Percentiles rank a stretch among this genome's conserved stretches.
Conservation (phyloP, 2,888 invertebrate genomes). For the Notodonta dromedarius region DNA sequence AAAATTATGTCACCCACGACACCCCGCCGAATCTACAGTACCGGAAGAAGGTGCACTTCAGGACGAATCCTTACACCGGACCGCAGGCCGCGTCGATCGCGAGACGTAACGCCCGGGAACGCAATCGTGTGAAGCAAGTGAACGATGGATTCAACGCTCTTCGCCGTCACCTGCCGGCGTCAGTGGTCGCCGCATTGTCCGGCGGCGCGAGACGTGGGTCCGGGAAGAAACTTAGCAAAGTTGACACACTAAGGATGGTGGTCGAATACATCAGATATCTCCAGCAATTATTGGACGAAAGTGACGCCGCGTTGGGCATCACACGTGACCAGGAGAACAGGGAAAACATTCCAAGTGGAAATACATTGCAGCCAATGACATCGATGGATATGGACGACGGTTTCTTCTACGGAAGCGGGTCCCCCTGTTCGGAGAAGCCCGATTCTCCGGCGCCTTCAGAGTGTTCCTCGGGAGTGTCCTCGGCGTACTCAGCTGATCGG, state of each 20-base stretch:
- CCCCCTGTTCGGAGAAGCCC: constrained; percentile 88
- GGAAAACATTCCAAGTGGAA: constrained; percentile 74
- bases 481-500: constrained; percentile 75
- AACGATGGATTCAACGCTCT: constrained; percentile 96
- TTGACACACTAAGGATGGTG: constrained; percentile 94
- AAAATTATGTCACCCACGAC: constrained; percentile 80
- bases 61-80: constrained; percentile 84
- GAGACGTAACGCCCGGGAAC: constrained; percentile 95
- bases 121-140: constrained; percentile 97
- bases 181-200: constrained; percentile 88
- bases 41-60: constrained; percentile 90
- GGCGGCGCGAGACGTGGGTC: constrained; percentile 89
- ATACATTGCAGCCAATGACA: constrained; percentile 69
- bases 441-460: constrained; percentile 90
- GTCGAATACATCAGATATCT: constrained; percentile 95
- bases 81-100: constrained; percentile 94
- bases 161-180: constrained; percentile 93
- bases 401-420: constrained; percentile 77
- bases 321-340: constrained; percentile 75
- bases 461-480: constrained; percentile 85
- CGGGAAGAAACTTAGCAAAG: constrained; percentile 94
- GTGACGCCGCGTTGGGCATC: constrained; percentile 85
- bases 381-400: constrained; percentile 79
- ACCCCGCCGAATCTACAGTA: constrained; percentile 85
- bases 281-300: constrained; percentile 90